Conservation (phyloP, 2,888 invertebrate genomes). For the Oligia fasciuncula region DNA sequence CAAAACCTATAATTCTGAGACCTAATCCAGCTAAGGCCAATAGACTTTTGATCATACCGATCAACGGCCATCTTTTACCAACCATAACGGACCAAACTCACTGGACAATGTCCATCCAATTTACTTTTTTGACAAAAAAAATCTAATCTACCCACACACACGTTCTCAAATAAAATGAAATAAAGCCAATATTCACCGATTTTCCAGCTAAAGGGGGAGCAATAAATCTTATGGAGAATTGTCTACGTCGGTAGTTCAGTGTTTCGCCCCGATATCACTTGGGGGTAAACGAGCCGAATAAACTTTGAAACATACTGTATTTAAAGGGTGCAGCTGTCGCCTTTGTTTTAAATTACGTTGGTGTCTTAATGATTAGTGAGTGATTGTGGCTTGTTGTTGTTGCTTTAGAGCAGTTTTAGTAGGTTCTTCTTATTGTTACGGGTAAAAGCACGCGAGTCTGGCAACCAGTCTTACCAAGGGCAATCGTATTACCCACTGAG, state of each 20-base stretch:
- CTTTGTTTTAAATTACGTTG: slow-evolving; percentile 41
- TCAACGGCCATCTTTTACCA: background rate
- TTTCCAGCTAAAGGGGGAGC: slow-evolving; percentile 76
- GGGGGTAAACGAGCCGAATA: slow-evolving; percentile 47
- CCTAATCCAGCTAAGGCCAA: background rate
- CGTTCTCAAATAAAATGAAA: slow-evolving; percentile 75
- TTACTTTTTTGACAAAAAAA: slow-evolving; percentile 46
- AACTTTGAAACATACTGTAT: slow-evolving; percentile 41
- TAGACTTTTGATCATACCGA: background rate
- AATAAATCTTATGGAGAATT: slow-evolving; percentile 76
- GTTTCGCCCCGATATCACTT: slow-evolving; percentile 54
- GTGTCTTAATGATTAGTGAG: slow-evolving; percentile 17
- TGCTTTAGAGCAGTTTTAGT: background rate
- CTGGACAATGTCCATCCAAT: slow-evolving; percentile 40
- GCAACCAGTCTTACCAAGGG: background rate
- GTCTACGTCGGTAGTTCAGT: slow-evolving; percentile 65
- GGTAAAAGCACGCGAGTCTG: background rate
- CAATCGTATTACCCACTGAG: background rate
- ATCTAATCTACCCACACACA: slow-evolving; percentile 55
- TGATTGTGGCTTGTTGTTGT: background rate
- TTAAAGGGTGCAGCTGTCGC: slow-evolving; percentile 14
- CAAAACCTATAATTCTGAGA: background rate
- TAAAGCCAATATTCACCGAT: slow-evolving; percentile 73
- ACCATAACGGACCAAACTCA: slow-evolving; percentile 10
- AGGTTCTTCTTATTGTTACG: background rate